These are phyloP conservation scores for Nudaria mundana DNA, from an alignment of 2,888 invertebrate species.

Conservation along the genomic window DNA sequence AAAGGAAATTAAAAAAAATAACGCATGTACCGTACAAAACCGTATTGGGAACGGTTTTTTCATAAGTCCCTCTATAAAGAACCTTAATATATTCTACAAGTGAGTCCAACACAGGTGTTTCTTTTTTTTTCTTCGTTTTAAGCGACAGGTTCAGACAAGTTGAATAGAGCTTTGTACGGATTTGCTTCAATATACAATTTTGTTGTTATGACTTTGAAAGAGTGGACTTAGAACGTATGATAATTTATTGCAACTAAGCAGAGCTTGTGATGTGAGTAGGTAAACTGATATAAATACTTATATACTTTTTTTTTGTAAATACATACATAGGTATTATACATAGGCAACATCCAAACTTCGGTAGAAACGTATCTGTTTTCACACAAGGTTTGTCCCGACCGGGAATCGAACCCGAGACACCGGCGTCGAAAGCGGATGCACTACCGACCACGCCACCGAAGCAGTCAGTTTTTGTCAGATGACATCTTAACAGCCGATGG, in stretches of 20 bases:
- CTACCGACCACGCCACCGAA: too few species aligned
- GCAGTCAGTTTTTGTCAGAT: too few species aligned
- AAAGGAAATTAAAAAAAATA: conserved; percentile 9
- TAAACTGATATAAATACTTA: too few species aligned
- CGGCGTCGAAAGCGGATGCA: too few species aligned
- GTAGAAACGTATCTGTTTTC: too few species aligned
- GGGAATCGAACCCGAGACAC: too few species aligned
- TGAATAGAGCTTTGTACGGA: conserved; percentile 63
- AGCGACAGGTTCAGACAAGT: conserved; percentile 67
- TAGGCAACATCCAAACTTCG: too few species aligned
- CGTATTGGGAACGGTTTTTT: conserved; percentile 30
- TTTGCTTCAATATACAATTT: conserved; percentile 56
- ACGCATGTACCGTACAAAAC: conserved; percentile 30
- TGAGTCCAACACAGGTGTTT: conserved; percentile 69
- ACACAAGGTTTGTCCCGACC: too few species aligned
- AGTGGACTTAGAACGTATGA: conserved; percentile 45
- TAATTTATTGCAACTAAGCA: conserved; percentile 60
- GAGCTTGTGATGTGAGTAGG: too few species aligned
- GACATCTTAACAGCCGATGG: too few species aligned
- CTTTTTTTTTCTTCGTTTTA: conserved; percentile 29
- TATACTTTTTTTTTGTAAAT: too few species aligned
- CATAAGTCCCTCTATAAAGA: conserved; percentile 24
- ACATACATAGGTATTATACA: too few species aligned
- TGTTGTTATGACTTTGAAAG: conserved; percentile 44
- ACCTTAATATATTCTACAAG: conserved; percentile 65